Evolutionary conservation across 2,888 invertebrate species (phyloP).

Genomic region (Tipula vernalis): DNA sequence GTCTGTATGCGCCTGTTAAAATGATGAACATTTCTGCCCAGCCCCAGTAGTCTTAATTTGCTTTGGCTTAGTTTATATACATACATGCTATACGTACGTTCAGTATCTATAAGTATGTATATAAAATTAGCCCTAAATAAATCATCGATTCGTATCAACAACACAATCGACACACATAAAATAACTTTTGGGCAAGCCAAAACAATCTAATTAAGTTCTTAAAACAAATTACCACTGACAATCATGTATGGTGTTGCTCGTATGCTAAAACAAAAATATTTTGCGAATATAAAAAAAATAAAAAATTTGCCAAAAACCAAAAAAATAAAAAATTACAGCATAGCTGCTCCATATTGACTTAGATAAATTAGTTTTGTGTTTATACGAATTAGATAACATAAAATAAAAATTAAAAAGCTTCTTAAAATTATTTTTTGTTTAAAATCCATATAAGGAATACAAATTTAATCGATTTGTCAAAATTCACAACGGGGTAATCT

Average conservation of each 20-base stretch:
- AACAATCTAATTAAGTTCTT: conserved; percentile 5
- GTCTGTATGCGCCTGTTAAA: background rate
- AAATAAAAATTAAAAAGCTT: background rate
- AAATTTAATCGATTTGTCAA: conserved; percentile 5
- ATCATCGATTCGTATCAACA: background rate
- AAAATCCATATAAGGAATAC: background rate
- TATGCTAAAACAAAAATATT: background rate
- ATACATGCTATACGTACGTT: background rate
- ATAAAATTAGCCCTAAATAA: background rate
- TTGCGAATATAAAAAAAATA: background rate
- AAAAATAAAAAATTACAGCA: background rate
- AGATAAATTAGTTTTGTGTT: background rate
- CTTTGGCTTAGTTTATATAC: background rate
- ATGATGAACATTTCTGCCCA: background rate
- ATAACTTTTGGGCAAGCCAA: background rate
- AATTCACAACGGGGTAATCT: background rate
- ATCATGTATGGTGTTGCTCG: background rate
- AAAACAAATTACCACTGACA: conserved; percentile 6
- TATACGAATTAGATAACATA: background rate
- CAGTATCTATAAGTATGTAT: background rate
- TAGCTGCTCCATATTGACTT: background rate
- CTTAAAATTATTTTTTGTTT: background rate
- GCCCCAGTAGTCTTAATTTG: background rate
- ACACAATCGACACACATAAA: background rate
- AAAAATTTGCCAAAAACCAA: background rate